Evolutionary conservation across 2,113 vertebrate species (phyloP), one percentile per base, ranked within the genome.

Genomic region (Tachycineta bicolor): DNA sequence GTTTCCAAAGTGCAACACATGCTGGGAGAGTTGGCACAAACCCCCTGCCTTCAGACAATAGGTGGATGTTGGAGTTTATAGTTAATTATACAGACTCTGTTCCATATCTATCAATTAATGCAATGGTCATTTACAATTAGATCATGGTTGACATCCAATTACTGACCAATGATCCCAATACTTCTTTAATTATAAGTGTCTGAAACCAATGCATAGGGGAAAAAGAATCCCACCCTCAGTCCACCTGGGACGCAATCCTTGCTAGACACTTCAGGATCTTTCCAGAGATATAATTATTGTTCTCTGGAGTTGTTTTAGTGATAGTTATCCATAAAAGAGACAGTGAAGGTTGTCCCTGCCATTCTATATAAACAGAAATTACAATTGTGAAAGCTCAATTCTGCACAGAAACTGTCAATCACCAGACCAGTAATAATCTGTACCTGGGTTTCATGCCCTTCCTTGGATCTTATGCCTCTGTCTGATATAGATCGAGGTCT

Each of bases 91-190:
- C 55, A 82, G 84, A 81, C 60, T 86, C 71, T 88, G 75, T 85
- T 78, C 63, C 46, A 64, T 74, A 60, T 49, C 75, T 74, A 64
- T 79, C 71, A 87, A n/a, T 96, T 89, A 93, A 87, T 74, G 50
- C 93, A 94, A 90, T 58, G 16, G 37, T 87, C 50, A 22, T 31
- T 88, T 92, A 93, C 74, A 93, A 68, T 67, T 91, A 96, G 84
- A 56, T 71, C 33, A 49, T 53, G 31, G 81, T 73, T 87, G 70
- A 69, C 55, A 77, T 69, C 33, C 85, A 78, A 78, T 58, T 59
- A 70, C 74, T 56, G 70, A 58, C 28, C 49, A 92, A 12, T 62
- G 39, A 83, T 73, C 81, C 91, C 79, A 93, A 43, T 86, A 29
- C 12, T 83, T 93, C 68, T 94, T 92, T 89, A 86, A 60, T 28